These are phyloP conservation scores for Leptopterna dolabrata DNA, from an alignment of 2,888 invertebrate species.

Conservation along the genomic window DNA sequence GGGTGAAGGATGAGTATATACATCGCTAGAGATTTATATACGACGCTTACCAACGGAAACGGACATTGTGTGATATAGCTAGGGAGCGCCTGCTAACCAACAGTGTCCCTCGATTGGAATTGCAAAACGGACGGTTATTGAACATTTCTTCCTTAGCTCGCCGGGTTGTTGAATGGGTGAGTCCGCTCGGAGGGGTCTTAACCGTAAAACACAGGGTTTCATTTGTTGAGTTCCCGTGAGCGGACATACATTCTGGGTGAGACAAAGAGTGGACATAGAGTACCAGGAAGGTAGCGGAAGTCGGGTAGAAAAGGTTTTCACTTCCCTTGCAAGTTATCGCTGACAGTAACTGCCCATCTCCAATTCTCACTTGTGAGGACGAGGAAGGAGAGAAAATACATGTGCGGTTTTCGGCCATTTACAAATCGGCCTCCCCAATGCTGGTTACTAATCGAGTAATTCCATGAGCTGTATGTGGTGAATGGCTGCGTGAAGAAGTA, in stretches of 20 bases:
- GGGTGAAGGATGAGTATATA: conserved; percentile 41
- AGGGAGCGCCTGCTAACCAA: conserved; percentile 8
- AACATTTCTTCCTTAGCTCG: conserved; percentile 6
- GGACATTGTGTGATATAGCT: conserved; percentile 28
- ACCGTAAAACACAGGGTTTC: conserved; percentile 19
- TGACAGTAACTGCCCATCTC: too few species aligned
- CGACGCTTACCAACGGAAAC: neutral
- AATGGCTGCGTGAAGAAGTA: too few species aligned
- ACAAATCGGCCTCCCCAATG: too few species aligned
- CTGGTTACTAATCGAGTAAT: too few species aligned
- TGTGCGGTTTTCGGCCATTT: too few species aligned
- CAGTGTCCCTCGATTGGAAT: conserved; percentile 38
- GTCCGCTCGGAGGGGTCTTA: neutral
- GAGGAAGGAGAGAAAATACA: too few species aligned
- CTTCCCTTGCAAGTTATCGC: too few species aligned
- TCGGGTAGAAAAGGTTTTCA: neutral
- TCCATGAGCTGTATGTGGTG: too few species aligned
- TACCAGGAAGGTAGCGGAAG: neutral
- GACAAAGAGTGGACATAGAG: neutral
- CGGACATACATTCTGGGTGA: neutral
- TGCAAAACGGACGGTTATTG: conserved; percentile 36
- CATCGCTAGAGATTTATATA: conserved; percentile 9
- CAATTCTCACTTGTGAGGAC: too few species aligned
- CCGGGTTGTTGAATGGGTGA: neutral
- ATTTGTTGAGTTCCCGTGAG: neutral